phyloP scores from a whole-genome alignment of 64 coral and sea anemone species.

The Exaiptasia diaphana region DNA sequence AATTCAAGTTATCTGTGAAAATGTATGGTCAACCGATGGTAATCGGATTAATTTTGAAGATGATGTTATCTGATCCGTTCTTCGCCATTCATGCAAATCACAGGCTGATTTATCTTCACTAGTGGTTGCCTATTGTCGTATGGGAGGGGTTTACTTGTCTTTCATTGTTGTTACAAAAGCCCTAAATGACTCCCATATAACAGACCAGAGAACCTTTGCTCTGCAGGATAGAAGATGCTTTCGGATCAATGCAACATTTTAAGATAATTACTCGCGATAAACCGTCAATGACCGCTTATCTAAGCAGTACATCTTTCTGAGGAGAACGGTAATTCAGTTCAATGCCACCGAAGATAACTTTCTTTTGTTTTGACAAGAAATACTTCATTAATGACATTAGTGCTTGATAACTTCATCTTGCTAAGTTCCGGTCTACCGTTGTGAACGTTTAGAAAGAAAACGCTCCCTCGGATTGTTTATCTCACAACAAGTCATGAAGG shows the following conservation, averaged over 20 bases:
- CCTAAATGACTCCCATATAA: constrained; percentile 2
- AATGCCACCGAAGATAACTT: not conserved
- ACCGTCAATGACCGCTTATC: not conserved
- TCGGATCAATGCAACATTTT: not conserved
- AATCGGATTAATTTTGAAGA: constrained; percentile 11
- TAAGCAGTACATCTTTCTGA: not conserved
- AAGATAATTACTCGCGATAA: not conserved
- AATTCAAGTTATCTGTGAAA: not conserved
- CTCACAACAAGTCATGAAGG: not conserved
- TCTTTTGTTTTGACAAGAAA: constrained; percentile 6
- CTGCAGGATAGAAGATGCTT: not conserved
- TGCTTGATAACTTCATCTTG: not conserved
- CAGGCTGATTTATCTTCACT: not conserved
- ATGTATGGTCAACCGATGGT: not conserved
- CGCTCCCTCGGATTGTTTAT: not conserved
- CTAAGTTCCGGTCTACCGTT: constrained; percentile 10
- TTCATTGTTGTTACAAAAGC: constrained; percentile 5
- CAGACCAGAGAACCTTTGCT: not conserved
- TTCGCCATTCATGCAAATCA: not conserved
- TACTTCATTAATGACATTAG: constrained; percentile 16
- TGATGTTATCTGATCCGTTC: not conserved
- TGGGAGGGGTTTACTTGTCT: constrained; percentile 6
- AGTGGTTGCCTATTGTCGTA: not conserved
- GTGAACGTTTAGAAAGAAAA: not conserved
- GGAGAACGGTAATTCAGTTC: not conserved